Evolutionary conservation across 2,113 vertebrate species (phyloP).

Genomic region (Turnix velox): DNA sequence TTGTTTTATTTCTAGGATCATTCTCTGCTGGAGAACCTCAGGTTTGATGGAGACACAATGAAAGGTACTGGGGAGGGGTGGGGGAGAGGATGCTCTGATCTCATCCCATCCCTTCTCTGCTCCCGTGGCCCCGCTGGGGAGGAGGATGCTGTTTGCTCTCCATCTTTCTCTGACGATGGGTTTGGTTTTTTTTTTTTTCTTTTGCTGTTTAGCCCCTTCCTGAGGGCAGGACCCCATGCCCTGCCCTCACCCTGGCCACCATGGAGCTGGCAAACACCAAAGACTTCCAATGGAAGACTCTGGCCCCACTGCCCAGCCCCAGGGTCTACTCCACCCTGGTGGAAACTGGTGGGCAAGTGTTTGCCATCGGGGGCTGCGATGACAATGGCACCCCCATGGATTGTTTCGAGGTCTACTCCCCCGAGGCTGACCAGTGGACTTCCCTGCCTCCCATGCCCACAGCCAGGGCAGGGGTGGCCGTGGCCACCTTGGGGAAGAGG

Average conservation of each 20-base stretch:
- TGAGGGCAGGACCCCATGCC: neutral
- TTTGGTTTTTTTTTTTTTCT: neutral
- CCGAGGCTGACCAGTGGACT: slow-evolving; percentile 91
- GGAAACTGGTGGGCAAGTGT: slow-evolving; percentile 89
- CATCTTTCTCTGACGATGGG: fast-evolving
- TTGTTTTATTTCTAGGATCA: neutral
- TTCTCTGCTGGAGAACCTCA: neutral
- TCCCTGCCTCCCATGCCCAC: slow-evolving; percentile 86
- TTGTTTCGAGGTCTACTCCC: slow-evolving; percentile 87
- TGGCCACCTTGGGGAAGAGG: slow-evolving; percentile 87
- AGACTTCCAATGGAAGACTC: slow-evolving; percentile 91
- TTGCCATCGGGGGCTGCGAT: slow-evolving; percentile 91
- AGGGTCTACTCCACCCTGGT: slow-evolving; percentile 90
- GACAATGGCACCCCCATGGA: slow-evolving; percentile 83
- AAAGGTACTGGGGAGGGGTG: neutral
- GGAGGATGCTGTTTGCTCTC: neutral
- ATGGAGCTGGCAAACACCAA: slow-evolving; percentile 86
- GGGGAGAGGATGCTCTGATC: neutral
- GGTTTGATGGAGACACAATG: neutral
- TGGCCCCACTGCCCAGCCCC: slow-evolving; percentile 84
- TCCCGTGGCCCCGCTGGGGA: neutral
- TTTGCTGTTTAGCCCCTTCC: neutral
- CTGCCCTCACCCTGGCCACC: neutral
- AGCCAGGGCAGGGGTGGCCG: slow-evolving; percentile 86
- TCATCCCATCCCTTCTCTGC: neutral